Percentiles rank a stretch among this genome's conserved stretches.
phyloP scores from a whole-genome alignment of 2,888 invertebrate genomes.

The Calliphora vomitoria region DNA sequence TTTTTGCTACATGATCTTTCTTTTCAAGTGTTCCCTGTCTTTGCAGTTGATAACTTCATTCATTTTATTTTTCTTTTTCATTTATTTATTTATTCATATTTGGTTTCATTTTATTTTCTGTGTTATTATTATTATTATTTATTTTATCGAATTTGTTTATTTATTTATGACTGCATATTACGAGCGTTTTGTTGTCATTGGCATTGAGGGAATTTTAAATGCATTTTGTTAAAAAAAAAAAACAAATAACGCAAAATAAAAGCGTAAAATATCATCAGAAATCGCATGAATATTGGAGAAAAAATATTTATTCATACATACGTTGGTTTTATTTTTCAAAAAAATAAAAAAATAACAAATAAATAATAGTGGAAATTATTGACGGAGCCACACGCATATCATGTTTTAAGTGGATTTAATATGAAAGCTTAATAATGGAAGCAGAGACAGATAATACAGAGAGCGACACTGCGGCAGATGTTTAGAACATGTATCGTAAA shows the following conservation, averaged over 20 bases:
- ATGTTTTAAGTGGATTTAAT: background rate
- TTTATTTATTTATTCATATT: background rate
- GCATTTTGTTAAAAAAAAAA: too few species aligned
- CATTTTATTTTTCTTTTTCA: conserved; percentile 5
- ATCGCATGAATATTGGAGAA: conserved; percentile 9
- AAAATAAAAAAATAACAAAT: conserved; percentile 7
- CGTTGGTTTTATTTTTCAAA: background rate
- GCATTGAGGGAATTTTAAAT: conserved; percentile 53
- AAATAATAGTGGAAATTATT: conserved; percentile 15
- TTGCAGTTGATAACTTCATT: conserved; percentile 13
- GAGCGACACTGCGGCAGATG: too few species aligned
- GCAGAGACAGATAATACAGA: too few species aligned
- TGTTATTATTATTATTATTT: background rate
- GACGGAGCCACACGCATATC: background rate
- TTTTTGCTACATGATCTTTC: too few species aligned
- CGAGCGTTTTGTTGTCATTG: conserved; percentile 47
- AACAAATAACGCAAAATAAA: conserved; percentile 24
- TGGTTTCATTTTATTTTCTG: conserved; percentile 2
- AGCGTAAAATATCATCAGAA: conserved; percentile 21
- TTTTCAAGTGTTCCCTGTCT: background rate
- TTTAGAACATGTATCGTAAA: too few species aligned
- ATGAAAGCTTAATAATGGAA: background rate
- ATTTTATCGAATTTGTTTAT: conserved; percentile 53
- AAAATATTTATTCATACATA: background rate
- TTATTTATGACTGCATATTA: conserved; percentile 61